Evolutionary conservation across 1,140 invertebrate genomes (phyloP).

Genomic region (Pissodes strobi): DNA sequence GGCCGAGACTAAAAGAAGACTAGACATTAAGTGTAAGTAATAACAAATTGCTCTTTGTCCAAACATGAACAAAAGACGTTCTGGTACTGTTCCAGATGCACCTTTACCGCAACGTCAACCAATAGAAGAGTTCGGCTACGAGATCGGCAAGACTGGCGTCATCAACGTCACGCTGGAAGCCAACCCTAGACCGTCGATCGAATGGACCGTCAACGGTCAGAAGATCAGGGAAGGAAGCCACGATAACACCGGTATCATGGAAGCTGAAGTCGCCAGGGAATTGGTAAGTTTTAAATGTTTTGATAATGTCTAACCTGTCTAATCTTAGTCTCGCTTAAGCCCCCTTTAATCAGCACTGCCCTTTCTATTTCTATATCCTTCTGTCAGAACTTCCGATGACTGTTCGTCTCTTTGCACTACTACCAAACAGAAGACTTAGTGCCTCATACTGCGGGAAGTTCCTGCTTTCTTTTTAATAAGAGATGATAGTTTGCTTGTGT

Average conservation of each 20-base stretch:
- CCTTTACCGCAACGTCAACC: slow-evolving; percentile 61
- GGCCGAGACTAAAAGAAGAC: slow-evolving; percentile 57
- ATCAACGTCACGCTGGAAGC: slow-evolving; percentile 71
- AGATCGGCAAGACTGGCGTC: slow-evolving; percentile 67
- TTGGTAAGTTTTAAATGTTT: no score
- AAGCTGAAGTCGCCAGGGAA: slow-evolving; percentile 59
- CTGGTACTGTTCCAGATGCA: slow-evolving; percentile 59
- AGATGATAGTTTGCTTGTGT: no score
- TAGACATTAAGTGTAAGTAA: slow-evolving; percentile 68
- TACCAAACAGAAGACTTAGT: no score
- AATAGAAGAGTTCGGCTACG: slow-evolving; percentile 71
- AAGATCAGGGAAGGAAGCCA: slow-evolving; percentile 61
- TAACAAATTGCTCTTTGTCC: not conserved
- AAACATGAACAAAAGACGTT: no score
- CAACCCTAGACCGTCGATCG: slow-evolving; percentile 67
- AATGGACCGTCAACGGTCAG: slow-evolving; percentile 67
- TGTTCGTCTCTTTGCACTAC: no score
- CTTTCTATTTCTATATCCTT: no score
- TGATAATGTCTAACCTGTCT: no score
- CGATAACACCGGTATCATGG: slow-evolving; percentile 57
- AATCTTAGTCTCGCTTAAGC: no score
- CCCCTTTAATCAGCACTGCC: no score
- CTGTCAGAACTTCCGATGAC: no score
- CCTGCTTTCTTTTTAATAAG: no score
- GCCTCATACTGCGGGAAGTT: no score